Evolutionary conservation across 2,797 vertebrate species (phyloP).

Genomic region (Acropternis orthonyx): DNA sequence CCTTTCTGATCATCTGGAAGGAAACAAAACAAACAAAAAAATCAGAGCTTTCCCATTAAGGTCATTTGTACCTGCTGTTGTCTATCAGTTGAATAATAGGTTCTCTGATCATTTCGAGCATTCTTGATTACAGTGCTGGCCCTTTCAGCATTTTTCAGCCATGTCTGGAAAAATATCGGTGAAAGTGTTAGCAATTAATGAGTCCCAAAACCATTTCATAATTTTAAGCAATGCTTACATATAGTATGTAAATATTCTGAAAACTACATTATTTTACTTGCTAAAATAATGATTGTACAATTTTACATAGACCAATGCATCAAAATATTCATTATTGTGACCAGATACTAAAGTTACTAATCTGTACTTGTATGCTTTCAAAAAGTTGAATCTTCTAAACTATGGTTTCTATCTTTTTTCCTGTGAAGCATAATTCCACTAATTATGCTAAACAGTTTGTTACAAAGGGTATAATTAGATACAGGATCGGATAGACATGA

Average conservation of each 20-base stretch:
- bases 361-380: constrained; percentile 19
- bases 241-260: constrained; percentile 1
- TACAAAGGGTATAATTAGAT: constrained; percentile 65
- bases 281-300: neutral
- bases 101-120: constrained; percentile 41
- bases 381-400: constrained; percentile 24
- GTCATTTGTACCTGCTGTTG: constrained; percentile 72
- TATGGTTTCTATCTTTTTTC: constrained; percentile 40
- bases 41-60: constrained; percentile 72
- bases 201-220: constrained; percentile 72
- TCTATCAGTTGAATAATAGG: constrained; percentile 48
- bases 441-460: constrained; percentile 67
- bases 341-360: constrained; percentile 40
- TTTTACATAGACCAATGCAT: constrained; percentile 3
- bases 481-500: constrained; percentile 51
- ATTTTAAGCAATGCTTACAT: constrained; percentile 36
- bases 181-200: constrained; percentile 71
- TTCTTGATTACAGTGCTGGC: constrained; percentile 30
- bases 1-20: constrained; percentile 77
- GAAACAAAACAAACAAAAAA: neutral
- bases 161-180: constrained; percentile 65
- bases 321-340: constrained; percentile 45
- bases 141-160: constrained; percentile 71
- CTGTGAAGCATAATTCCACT: constrained; percentile 50
- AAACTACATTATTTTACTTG: constrained; percentile 29